Conservation (phyloP, 2,113 vertebrate species). For the Corvus cornix region DNA sequence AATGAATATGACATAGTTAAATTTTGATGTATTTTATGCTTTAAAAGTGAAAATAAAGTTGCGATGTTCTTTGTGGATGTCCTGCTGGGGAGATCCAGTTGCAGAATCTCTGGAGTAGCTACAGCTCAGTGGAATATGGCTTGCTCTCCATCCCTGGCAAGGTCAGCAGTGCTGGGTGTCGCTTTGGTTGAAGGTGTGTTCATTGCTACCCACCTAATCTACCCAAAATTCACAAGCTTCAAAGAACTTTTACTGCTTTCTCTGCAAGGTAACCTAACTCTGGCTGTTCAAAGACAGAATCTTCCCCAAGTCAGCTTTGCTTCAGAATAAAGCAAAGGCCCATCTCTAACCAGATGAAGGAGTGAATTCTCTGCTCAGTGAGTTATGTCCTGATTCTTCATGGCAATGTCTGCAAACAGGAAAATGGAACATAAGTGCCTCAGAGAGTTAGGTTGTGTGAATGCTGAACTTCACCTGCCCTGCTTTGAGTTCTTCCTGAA, state of each 20-base stretch:
- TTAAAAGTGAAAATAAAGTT: constrained; percentile 9
- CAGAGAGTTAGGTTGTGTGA: too few relatives aligned
- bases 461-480: not conserved
- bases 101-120: not conserved
- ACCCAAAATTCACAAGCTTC: not conserved
- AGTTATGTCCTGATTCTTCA: not conserved
- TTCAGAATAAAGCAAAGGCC: not conserved
- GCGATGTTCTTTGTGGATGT: not conserved
- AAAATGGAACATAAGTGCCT: not conserved
- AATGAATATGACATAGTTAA: not conserved
- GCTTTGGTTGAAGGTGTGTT: not conserved
- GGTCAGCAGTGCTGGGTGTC: not conserved
- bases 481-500: not conserved
- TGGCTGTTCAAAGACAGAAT: not conserved
- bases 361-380: not conserved
- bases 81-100: too few relatives aligned
- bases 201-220: rapidly evolving
- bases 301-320: not conserved
- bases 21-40: not conserved
- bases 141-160: not conserved
- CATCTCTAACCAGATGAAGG: not conserved
- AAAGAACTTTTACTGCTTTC: not conserved
- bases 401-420: not conserved
- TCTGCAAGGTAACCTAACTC: not conserved
- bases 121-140: rapidly evolving